Percentiles rank a stretch among this genome's conserved stretches.
Conservation (phyloP, 2,113 vertebrate genomes). For the Cariama cristata region DNA sequence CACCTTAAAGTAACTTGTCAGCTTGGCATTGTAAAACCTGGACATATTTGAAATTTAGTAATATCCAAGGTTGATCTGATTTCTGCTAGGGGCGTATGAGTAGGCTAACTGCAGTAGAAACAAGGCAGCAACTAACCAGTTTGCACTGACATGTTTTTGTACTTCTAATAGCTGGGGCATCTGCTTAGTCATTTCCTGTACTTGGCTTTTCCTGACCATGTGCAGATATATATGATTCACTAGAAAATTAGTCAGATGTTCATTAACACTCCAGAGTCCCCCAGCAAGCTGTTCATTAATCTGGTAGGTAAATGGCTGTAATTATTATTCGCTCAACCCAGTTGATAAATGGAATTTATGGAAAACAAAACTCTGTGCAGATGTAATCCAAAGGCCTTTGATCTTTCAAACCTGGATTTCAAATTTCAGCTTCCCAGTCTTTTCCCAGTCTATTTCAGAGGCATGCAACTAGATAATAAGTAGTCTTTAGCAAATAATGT, state of each 20-base stretch:
- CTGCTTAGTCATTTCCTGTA: background rate
- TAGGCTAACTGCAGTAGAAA: background rate
- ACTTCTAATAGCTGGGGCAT: background rate
- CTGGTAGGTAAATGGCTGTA: background rate
- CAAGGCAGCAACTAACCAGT: background rate
- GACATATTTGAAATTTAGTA: background rate
- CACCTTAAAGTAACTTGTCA: background rate
- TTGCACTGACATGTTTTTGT: background rate
- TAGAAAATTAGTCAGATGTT: background rate
- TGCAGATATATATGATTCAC: background rate
- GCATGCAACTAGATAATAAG: background rate
- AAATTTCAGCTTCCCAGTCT: background rate
- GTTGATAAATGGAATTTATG: background rate
- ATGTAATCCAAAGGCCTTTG: background rate
- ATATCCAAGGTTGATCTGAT: background rate
- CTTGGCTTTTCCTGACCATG: background rate
- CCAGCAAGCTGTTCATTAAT: background rate
- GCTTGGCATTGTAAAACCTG: background rate
- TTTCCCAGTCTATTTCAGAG: background rate
- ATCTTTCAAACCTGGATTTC: background rate
- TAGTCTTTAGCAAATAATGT: background rate
- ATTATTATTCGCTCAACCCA: background rate
- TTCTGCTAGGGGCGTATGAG: background rate
- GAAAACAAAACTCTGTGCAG: background rate
- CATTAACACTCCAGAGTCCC: background rate